Conservation (phyloP, 1,140 invertebrate genomes). For the Stegodyphus dumicola region DNA sequence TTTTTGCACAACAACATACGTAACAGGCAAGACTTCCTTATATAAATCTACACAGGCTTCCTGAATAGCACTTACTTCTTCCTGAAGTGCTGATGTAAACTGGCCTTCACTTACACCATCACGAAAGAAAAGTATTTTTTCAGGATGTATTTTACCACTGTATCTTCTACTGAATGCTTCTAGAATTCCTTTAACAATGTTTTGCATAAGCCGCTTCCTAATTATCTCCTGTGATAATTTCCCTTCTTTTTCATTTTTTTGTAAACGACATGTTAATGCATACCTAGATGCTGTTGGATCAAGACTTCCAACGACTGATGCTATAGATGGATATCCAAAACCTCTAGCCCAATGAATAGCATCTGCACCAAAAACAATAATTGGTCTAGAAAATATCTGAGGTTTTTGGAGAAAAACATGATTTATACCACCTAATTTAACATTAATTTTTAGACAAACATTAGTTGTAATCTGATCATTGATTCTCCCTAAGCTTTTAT, state of each 20-base stretch:
- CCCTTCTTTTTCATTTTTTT: conserved; percentile 21
- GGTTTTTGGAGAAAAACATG: conserved; percentile 72
- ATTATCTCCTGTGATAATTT: conserved; percentile 54
- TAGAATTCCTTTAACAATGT: conserved; percentile 71
- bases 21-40: conserved; percentile 52
- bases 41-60: conserved; percentile 25
- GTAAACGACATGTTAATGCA: conserved; percentile 52
- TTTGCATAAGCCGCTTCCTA: conserved; percentile 72
- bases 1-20: conserved; percentile 64
- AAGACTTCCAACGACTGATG: conserved; percentile 73
- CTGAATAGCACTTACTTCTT: conserved; percentile 61
- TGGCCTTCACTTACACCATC: conserved; percentile 71
- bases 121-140: conserved; percentile 69
- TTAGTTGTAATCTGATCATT: conserved; percentile 74
- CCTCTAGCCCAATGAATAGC: conserved; percentile 84
- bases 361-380: conserved; percentile 87
- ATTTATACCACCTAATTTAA: conserved; percentile 86
- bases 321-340: conserved; percentile 80
- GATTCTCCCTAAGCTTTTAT: conserved; percentile 68
- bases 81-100: conserved; percentile 66
- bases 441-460: conserved; percentile 86
- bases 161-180: conserved; percentile 26
- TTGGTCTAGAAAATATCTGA: conserved; percentile 67
- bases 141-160: conserved; percentile 61
- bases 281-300: conserved; percentile 53